Evolutionary conservation across 1,140 invertebrate species (phyloP), one percentile per base, ranked within the genome.

Genomic region (Microvelia longipes): DNA sequence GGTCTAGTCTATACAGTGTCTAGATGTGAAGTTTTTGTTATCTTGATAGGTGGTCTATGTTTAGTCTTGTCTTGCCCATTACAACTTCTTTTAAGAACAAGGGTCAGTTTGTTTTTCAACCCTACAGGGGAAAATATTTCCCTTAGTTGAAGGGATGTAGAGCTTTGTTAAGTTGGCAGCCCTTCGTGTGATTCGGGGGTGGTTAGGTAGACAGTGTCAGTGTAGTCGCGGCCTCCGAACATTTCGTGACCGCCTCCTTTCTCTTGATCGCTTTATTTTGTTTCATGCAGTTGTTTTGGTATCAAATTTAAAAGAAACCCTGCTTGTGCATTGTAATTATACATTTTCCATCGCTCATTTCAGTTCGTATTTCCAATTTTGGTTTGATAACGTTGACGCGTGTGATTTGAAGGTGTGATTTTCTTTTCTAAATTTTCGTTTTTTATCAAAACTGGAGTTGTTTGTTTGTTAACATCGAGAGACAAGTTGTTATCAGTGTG

Each of bases 401-500:
- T 50, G 35, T 11, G 35, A 5, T 50, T 19, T 11, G 35, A 50
- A 11, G 19, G 19, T 19, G 5, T 19, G 35, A 66, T 28, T 26
- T 28, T 66, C 19, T 28, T 2, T 2, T 66, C 26, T 66, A 66
- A 66, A 25, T 66, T 66, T 15, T 2, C 26, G n/a, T 28, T 5
- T 50, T 5, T 11, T 50, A 50, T 5, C 35, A 19, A 19, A 50
- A 50, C 35, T 50, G 5, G 35, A 50, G 35, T 50, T 50, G n/a
- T 50, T 50, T 11, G 35, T 50, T 50, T 50, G 5, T 19, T 19
- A 5, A 11, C 5, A 11, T 50, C 19, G 63, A 27, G 5, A 5
- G 25, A 66, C 24, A 28, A 66, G 65, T 66, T 66, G 65, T 66
- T 66, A 19, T 66, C 25, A 66, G 26, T 66, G 65, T 66, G 25